Conservation (phyloP, 2,888 invertebrate genomes). For the Electrophaes corylata region DNA sequence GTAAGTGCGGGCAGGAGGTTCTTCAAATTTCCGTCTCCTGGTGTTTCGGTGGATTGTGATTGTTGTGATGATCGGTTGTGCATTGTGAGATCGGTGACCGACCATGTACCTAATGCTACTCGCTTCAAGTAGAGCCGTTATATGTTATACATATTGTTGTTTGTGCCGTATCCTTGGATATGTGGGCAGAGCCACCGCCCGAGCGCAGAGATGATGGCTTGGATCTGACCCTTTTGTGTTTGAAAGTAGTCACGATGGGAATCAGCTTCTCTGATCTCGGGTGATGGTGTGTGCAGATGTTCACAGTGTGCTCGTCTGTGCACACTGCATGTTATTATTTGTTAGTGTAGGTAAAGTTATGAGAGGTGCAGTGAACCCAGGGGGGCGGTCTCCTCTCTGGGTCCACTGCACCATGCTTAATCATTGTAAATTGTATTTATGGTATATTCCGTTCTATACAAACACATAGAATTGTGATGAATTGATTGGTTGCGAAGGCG, state of each 20-base stretch:
- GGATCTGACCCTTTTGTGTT: constrained; percentile 55
- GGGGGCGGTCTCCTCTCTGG: constrained; percentile 37
- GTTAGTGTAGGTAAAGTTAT: constrained; percentile 65
- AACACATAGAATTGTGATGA: constrained; percentile 75
- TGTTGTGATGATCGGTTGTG: constrained; percentile 62
- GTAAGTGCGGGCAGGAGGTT: constrained; percentile 73
- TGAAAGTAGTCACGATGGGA: constrained; percentile 50
- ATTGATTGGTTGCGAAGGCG: constrained; percentile 63
- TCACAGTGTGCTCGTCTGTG: constrained; percentile 41
- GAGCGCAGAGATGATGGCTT: constrained; percentile 43
- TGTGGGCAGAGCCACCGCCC: constrained; percentile 48
- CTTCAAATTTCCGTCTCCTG: constrained; percentile 62
- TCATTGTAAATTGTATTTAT: constrained; percentile 79
- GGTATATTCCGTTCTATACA: constrained; percentile 71
- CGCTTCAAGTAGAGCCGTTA: constrained; percentile 74
- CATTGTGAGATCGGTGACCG: constrained; percentile 63
- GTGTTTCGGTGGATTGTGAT: constrained; percentile 68
- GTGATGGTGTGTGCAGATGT: constrained; percentile 43
- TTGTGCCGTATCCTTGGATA: constrained; percentile 66
- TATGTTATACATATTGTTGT: constrained; percentile 70
- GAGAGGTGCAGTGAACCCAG: constrained; percentile 37
- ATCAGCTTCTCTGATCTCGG: constrained; percentile 43
- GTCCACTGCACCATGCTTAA: constrained; percentile 59
- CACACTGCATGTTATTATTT: constrained; percentile 71
- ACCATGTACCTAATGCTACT: constrained; percentile 75